Conservation (phyloP, 2,888 invertebrate species). For the Trissoscelio sp. region DNA sequence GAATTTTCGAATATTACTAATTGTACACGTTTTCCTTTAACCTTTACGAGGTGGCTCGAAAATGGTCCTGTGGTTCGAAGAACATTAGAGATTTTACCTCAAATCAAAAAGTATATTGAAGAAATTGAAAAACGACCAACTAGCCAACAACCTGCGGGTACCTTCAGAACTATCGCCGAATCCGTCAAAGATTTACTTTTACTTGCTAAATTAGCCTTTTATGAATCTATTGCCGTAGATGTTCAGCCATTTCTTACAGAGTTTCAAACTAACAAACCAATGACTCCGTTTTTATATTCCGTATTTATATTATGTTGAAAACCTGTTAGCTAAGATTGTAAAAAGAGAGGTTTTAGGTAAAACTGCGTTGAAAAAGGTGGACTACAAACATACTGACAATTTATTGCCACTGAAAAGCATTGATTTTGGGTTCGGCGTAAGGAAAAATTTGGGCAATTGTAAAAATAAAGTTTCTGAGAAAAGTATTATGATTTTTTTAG, state of each 20-base stretch:
- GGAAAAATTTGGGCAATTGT: background rate
- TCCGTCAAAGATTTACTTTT: constrained; percentile 4
- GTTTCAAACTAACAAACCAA: constrained; percentile 11
- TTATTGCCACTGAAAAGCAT: background rate
- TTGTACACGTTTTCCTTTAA: constrained; percentile 69
- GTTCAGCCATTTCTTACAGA: constrained; percentile 5
- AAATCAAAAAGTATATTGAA: background rate
- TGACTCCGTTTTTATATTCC: constrained; percentile 1
- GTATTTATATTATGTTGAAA: background rate
- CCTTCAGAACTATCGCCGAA: background rate
- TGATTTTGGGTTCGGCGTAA: background rate
- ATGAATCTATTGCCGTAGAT: background rate
- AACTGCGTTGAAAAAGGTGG: background rate
- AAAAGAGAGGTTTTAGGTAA: constrained; percentile 7
- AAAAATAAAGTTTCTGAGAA: constrained; percentile 35
- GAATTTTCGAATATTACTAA: constrained; percentile 70
- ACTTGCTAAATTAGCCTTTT: constrained; percentile 10
- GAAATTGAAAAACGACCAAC: constrained; percentile 14
- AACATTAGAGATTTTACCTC: constrained; percentile 38
- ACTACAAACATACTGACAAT: background rate
- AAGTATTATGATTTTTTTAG: constrained; percentile 16
- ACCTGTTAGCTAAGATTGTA: background rate
- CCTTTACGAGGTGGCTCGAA: constrained; percentile 73
- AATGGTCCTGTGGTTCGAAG: constrained; percentile 63
- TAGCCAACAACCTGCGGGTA: constrained; percentile 8